Evolutionary conservation across 2,888 invertebrate genomes (phyloP), one percentile per base, ranked within the genome.

Genomic region (Galerucella calmariensis): DNA sequence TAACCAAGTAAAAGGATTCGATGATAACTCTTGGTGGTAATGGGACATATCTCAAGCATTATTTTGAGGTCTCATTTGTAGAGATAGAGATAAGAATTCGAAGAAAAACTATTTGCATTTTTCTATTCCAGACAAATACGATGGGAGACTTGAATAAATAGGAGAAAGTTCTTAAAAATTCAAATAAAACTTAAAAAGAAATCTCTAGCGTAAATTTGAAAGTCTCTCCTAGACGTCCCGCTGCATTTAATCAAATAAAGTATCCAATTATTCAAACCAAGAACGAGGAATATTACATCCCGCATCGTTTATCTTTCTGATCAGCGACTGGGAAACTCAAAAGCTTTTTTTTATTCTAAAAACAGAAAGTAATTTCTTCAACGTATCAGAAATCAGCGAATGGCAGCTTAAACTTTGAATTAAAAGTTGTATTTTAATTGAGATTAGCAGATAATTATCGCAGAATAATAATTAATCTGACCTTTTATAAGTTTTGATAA

Each of bases 221-320:
- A 65, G 63, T 65, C n/a, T 65, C 12, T 65, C 24, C 46, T 65
- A 44, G 44, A 65, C 46, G 63, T 65, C 46, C 14, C 46, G 46
- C 27, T 20, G 46, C 46, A 46, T 65, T 65, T 65, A 65, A 65
- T 65, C 63, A 65, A 65, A 65, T 65, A 65, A 65, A 65, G 63
- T 65, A 65, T 65, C 63, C 63, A 65, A 65, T 65, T 65, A 65
- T 65, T 65, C 46, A 65, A 65, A 65, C 63, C 63, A 46, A 65
- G 63, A 46, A 65, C 41, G 63, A 46, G 46, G 63, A 65, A 65
- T 65, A 65, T 65, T 44, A 65, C 63, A 46, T 65, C 35, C 63
- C 63, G 63, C 63, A 65, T 65, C 63, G 63, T 65, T 65, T 65
- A 65, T 65, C 63, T 65, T 46, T 46, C 63, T 65, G 63, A 65